Evolutionary conservation across 2,888 invertebrate genomes (phyloP).

Genomic region (Nomada goodeniana): DNA sequence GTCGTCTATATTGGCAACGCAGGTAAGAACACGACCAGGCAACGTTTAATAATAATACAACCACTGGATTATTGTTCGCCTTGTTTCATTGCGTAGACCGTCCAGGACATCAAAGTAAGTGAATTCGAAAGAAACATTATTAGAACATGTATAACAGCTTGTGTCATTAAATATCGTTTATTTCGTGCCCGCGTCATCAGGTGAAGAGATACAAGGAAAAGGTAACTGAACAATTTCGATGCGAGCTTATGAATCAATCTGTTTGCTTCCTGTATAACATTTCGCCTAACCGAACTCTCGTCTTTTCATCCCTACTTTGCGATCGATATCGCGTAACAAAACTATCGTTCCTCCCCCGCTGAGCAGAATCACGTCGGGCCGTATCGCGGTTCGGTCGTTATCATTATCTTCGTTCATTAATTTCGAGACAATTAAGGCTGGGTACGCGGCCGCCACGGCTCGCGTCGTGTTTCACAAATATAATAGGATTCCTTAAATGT

Average conservation of each 20-base stretch:
- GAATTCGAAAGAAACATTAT: background rate
- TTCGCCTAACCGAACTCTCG: too few relatives aligned
- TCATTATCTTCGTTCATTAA: slow-evolving; percentile 55
- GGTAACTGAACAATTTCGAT: slow-evolving; percentile 39
- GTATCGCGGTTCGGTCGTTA: slow-evolving; percentile 24
- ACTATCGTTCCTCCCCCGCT: slow-evolving; percentile 2
- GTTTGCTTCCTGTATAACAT: background rate
- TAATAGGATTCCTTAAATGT: slow-evolving; percentile 52
- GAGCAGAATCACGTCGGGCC: slow-evolving; percentile 8
- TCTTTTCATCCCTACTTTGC: too few relatives aligned
- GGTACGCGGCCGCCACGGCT: slow-evolving; percentile 9
- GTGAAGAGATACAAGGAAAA: slow-evolving; percentile 22
- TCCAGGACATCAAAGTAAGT: slow-evolving; percentile 40
- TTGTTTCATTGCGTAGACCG: background rate
- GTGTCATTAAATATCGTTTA: background rate
- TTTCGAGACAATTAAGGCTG: slow-evolving; percentile 52
- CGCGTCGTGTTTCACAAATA: slow-evolving; percentile 35
- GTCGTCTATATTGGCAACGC: slow-evolving; percentile 90
- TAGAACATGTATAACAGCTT: too few relatives aligned
- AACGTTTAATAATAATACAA: background rate
- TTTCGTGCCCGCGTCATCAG: slow-evolving; percentile 23
- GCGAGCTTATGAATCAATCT: too few relatives aligned
- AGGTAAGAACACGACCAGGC: slow-evolving; percentile 84
- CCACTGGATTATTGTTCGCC: background rate
- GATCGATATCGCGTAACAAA: background rate